These are phyloP conservation scores for Rambutsinella grinnellia DNA, from an alignment of 2,888 invertebrate species.

Conservation along the genomic window DNA sequence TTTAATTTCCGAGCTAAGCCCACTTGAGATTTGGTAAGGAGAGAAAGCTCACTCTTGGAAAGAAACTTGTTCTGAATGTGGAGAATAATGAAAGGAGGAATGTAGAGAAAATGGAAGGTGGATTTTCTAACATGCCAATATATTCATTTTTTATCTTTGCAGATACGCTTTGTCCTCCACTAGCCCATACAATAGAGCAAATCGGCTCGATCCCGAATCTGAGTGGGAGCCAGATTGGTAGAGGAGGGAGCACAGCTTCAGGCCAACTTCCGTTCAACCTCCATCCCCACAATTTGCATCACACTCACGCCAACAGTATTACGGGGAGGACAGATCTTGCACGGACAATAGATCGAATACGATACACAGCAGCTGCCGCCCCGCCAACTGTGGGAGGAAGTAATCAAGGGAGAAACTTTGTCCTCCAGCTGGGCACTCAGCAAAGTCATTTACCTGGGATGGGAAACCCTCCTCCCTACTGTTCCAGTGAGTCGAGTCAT, in stretches of 20 bases:
- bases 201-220: conserved; percentile 67
- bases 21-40: conserved; percentile 49
- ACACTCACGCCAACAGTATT: conserved; percentile 59
- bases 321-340: conserved; percentile 65
- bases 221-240: conserved; percentile 56
- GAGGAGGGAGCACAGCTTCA: conserved; percentile 55
- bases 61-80: neutral
- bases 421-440: conserved; percentile 64
- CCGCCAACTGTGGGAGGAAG: conserved; percentile 60
- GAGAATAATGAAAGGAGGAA: neutral
- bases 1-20: conserved; percentile 60
- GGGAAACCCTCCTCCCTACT: conserved; percentile 66
- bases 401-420: conserved; percentile 66
- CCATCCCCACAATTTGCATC: conserved; percentile 65
- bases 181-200: conserved; percentile 66
- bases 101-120: neutral
- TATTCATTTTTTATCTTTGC: conserved; percentile 50
- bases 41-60: neutral
- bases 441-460: conserved; percentile 64
- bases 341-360: conserved; percentile 66
- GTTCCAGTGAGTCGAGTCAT: conserved; percentile 66
- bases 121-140: conserved; percentile 38
- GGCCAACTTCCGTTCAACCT: conserved; percentile 63
- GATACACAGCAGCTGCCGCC: conserved; percentile 65
- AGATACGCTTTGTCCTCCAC: conserved; percentile 64